phyloP scores from a whole-genome alignment of 2,113 vertebrate genomes.

The Pseudorasbora parva region DNA sequence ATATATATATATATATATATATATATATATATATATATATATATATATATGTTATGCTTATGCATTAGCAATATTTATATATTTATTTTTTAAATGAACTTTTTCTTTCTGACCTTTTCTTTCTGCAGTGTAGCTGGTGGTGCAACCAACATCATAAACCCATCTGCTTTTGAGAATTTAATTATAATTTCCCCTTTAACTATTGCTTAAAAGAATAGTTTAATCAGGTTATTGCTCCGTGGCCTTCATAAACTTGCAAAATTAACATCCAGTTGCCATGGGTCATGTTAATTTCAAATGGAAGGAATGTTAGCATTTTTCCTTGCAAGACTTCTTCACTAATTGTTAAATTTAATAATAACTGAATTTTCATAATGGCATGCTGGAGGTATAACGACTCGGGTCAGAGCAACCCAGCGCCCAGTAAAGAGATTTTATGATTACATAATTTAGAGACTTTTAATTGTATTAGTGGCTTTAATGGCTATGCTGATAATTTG shows the following conservation, averaged over 20 bases:
- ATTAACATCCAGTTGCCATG: slow-evolving; percentile 13
- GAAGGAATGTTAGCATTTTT: slow-evolving; percentile 24
- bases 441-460: slow-evolving; percentile 5
- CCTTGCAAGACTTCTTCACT: background rate
- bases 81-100: background rate
- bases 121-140: background rate
- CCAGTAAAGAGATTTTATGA: background rate
- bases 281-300: slow-evolving; percentile 16
- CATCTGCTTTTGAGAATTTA: background rate
- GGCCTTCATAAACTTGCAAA: background rate
- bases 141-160: background rate
- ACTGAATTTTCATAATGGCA: background rate
- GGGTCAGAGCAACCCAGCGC: background rate
- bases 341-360: slow-evolving; percentile 20
- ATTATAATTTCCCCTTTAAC: background rate
- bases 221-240: slow-evolving; percentile 14
- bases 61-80: background rate
- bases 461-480: background rate
- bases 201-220: background rate
- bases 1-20: no score
- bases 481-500: background rate
- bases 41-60: background rate
- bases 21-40: no score
- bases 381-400: background rate
- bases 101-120: no score